These are phyloP conservation scores for Blera fallax DNA, from an alignment of 2,888 invertebrate species.

Conservation along the genomic window DNA sequence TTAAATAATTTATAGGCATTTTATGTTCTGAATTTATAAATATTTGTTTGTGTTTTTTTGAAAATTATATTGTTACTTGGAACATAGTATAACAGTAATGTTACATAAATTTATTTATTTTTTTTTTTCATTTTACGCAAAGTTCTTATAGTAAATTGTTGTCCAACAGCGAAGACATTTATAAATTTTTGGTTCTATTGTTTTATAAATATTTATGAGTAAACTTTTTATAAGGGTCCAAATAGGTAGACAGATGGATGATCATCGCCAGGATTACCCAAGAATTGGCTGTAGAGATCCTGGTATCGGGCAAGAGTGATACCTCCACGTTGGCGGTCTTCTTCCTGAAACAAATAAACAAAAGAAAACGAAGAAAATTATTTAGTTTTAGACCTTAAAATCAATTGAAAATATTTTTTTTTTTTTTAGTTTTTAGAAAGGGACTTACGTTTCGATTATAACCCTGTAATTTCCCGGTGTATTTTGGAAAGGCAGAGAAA, in stretches of 20 bases:
- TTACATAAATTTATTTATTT: constrained; percentile 35
- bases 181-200: constrained; percentile 11
- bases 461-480: constrained; percentile 1
- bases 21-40: too few species aligned
- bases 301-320: constrained; percentile 90
- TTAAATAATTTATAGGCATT: constrained; percentile 46
- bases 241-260: constrained; percentile 89
- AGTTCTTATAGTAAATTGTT: constrained; percentile 60
- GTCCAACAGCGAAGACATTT: constrained; percentile 64
- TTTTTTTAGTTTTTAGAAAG: neutral
- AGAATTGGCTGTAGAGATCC: constrained; percentile 91
- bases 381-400: neutral
- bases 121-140: constrained; percentile 40
- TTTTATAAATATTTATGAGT: constrained; percentile 20
- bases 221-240: constrained; percentile 85
- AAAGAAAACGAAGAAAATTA: too few species aligned
- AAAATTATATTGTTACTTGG: constrained; percentile 53
- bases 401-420: neutral
- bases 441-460: constrained; percentile 10
- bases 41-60: constrained; percentile 9
- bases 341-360: constrained; percentile 84
- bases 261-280: constrained; percentile 89
- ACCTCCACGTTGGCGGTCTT: constrained; percentile 90
- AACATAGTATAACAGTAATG: constrained; percentile 56
- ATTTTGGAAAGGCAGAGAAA: neutral